Evolutionary conservation across 92 coral and sea anemone species (phyloP), one percentile per base, ranked within the genome.

Genomic region (Meandrina meandrites): DNA sequence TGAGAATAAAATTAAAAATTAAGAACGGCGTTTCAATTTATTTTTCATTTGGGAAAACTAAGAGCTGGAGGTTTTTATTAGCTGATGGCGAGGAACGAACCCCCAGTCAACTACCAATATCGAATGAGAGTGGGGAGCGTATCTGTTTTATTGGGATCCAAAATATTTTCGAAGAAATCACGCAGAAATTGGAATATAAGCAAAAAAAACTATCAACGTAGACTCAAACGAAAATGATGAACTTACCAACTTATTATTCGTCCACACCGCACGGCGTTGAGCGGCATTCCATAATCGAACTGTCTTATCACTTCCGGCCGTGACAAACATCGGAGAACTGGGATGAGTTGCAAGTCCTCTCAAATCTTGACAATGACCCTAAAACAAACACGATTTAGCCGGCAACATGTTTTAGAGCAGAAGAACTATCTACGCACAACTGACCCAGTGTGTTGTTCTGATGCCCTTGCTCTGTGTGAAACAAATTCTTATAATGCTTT

Each of bases 271-370:
- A 54, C 60, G 77, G 74, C 76, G 92, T 48, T 91, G 85, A 16
- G 57, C 72, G n/a, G 98, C 92, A 73, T 94, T 71, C 98, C 98
- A 92, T 67, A 94, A 83, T 75, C 90, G 92, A 3, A 92, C 87
- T 7, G 74, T 86, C 81, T 86, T 92, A 79, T 94, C 98, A 42
- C 88, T 86, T 51, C 98, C 98, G 58, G 91, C 95, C 27, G 98
- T 92, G 30, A 86, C 87, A 88, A 94, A 94, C 75, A 53, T 79
- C 2, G 92, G 70, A 13, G 81, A 80, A 35, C 89, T 64, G 85
- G 98, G 94, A 79, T 94, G 95, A 81, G 88, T 35, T 62, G 95
- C 95, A 76, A 94, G 90, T 80, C 98, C 98, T 68, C 90, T 83
- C 17, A 92, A 77, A 68, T 86, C 89, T 50, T 92, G 93, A 42